Conservation (phyloP, 2,113 vertebrate species). For the Halichoeres trimaculatus region DNA sequence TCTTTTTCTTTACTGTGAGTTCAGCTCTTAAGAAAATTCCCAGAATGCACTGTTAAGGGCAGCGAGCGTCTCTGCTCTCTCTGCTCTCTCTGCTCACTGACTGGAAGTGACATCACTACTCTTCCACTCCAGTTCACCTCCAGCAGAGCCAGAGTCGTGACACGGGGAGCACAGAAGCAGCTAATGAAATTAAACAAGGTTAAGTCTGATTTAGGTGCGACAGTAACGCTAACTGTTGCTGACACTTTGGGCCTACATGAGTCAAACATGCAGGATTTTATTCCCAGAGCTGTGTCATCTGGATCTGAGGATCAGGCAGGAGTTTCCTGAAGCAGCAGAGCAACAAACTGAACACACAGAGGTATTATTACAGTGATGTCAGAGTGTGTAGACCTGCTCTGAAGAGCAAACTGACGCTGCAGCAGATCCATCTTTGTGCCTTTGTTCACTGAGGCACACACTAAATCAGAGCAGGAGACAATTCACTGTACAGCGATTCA, state of each 20-base stretch:
- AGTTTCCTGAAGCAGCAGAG: not conserved
- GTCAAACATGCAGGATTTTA: slow-evolving; percentile 5
- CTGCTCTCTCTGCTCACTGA: slow-evolving; percentile 39
- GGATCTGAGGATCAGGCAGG: not conserved
- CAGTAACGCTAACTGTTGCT: slow-evolving; percentile 1
- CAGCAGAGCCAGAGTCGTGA: not conserved
- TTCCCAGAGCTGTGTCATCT: not conserved
- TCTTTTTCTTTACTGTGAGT: not conserved
- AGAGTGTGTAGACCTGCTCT: not conserved
- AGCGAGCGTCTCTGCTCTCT: not conserved
- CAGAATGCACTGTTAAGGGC: slow-evolving; percentile 47
- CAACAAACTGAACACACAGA: not conserved
- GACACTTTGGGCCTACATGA: not conserved
- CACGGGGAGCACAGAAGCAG: slow-evolving; percentile 6
- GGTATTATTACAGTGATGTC: not conserved
- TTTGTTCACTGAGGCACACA: slow-evolving; percentile 23
- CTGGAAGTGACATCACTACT: slow-evolving; percentile 47
- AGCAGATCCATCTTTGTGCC: slow-evolving; percentile 8
- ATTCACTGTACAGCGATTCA: slow-evolving; percentile 23
- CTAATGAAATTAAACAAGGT: slow-evolving; percentile 18
- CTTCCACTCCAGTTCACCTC: slow-evolving; percentile 33
- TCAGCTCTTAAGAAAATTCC: slow-evolving; percentile 28
- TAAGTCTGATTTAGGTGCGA: slow-evolving; percentile 7
- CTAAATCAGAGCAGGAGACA: slow-evolving; percentile 9
- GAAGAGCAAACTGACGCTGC: not conserved